A percentile compares a stretch with the other conserved stretches of the same genome.
Evolutionary conservation across 2,888 invertebrate species (phyloP).

Genomic region (Petrolisthes cinctipes): DNA sequence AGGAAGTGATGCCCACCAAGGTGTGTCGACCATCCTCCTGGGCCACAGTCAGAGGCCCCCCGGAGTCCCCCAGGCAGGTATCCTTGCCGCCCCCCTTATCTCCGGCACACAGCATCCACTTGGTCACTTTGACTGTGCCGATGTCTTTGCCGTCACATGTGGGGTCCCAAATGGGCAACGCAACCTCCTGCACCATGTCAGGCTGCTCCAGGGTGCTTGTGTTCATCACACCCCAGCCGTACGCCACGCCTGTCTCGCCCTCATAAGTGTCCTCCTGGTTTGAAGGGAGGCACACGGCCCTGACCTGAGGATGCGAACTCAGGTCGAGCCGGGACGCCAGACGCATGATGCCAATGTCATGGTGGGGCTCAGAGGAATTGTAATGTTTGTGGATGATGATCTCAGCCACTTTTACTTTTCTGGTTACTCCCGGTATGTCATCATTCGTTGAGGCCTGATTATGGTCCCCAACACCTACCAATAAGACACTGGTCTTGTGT

Average conservation of each 20-base stretch:
- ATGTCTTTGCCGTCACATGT: conserved; percentile 10
- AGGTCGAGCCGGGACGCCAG: conserved; percentile 14
- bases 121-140: not conserved
- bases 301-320: not conserved
- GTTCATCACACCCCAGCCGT: conserved; percentile 27
- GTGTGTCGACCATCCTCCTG: not conserved
- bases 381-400: conserved; percentile 35
- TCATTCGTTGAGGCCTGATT: conserved; percentile 10
- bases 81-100: conserved; percentile 28
- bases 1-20: conserved; percentile 50
- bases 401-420: not conserved
- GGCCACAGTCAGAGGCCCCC: conserved; percentile 51
- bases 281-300: conserved; percentile 23
- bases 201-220: not conserved
- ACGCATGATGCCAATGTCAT: conserved; percentile 35
- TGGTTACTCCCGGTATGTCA: conserved; percentile 22
- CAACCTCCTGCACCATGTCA: conserved; percentile 13
- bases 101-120: conserved; percentile 31
- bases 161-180: not conserved
- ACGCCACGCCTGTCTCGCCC: conserved; percentile 10
- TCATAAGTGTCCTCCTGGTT: conserved; percentile 15
- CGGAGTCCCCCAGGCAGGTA: conserved; percentile 54
- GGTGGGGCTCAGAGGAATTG: not conserved
- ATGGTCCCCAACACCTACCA: conserved; percentile 41
- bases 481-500: not conserved